Evolutionary conservation across 1,140 invertebrate genomes (phyloP), one percentile per base, ranked within the genome.

Genomic region (Drosophila nigrodunni): DNA sequence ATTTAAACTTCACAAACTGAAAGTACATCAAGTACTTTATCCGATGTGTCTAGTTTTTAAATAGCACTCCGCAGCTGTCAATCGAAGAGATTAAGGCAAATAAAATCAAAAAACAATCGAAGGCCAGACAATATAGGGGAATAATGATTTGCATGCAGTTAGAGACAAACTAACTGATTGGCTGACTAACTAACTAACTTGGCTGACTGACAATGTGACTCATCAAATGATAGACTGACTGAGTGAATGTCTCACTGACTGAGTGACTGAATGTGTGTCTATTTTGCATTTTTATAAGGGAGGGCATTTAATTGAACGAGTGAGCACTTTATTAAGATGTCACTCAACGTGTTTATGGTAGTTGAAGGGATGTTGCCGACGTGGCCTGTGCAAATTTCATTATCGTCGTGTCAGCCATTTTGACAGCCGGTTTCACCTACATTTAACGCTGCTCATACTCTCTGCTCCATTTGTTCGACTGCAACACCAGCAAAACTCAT

Each of bases 321-420:
- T 88, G 85, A 89, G 80, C 85, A 89, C 85, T 89, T 89, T 83
- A 88, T 88, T 88, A 88, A 88, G 88, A 88, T 89, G 85, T 88
- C 85, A 88, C 85, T 89, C 85, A 89, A 81, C 80, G 85, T 75
- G 67, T 77, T 88, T 79, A 30, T 30, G 25, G 25, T 30, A 76
- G 79, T 37, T 47, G 47, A 30, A 30, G 13, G 15, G 34, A 18
- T 57, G 61, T 46, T 71, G 57, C 21, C 46, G 80, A 83, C 80
- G 68, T 77, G 77, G 70, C 65, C 74, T 80, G 80, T 74, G 77
- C 68, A 85, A 89, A 89, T 89, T 89, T 89, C 86, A 89, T 89
- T 89, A 89, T 66, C 64, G 85, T 61, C 68, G 55, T 89, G 85
- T 89, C 85, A 89, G 85, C 13, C 57, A 69, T 85, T 85, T 77